Conservation (phyloP, 2,888 invertebrate genomes). For the Drosophila anceps region DNA sequence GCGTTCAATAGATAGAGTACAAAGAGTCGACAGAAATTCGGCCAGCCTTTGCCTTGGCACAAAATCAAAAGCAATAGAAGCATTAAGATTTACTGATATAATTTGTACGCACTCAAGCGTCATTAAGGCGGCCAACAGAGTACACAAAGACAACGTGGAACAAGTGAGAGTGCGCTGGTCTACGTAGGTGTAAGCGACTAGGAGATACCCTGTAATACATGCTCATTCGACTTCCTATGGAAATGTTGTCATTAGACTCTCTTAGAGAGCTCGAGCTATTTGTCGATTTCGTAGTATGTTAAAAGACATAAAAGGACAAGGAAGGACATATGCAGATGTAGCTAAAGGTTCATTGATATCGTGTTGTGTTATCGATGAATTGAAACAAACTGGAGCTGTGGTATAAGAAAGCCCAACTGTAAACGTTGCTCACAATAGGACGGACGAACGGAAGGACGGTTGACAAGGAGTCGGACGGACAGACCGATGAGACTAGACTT, state of each 20-base stretch:
- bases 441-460: neutral
- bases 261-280: neutral
- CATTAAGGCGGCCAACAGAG: conserved; percentile 41
- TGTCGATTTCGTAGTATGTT: neutral
- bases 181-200: neutral
- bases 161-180: neutral
- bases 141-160: conserved; percentile 20
- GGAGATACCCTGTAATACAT: neutral
- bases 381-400: neutral
- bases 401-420: neutral
- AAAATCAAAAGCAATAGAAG: conserved; percentile 73
- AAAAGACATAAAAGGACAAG: too few relatives aligned
- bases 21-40: conserved; percentile 9
- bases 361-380: neutral
- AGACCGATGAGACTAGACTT: neutral
- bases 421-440: too few relatives aligned
- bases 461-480: neutral
- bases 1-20: conserved; percentile 19
- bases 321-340: too few relatives aligned
- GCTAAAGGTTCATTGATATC: too few relatives aligned
- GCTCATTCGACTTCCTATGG: neutral
- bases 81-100: conserved; percentile 74
- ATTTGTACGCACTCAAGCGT: conserved; percentile 76
- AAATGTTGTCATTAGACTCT: neutral
- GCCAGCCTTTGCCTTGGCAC: conserved; percentile 35